Percentiles rank a stretch among this genome's conserved stretches.
These are phyloP conservation scores for Dinoponera quadriceps DNA, from an alignment of 1,140 invertebrate species.

Conservation along the genomic window DNA sequence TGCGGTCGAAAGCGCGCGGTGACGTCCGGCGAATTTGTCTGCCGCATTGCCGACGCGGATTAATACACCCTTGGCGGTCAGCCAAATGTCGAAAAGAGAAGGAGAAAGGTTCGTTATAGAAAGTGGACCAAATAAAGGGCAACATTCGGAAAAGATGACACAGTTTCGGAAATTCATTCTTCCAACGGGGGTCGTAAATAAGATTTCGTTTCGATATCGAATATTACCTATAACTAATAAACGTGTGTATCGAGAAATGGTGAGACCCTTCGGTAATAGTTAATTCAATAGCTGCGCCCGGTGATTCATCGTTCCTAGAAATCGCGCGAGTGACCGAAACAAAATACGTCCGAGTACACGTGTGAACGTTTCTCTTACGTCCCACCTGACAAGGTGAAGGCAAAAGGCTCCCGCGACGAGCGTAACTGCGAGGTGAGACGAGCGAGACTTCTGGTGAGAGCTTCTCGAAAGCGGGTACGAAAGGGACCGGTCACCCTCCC, in stretches of 20 bases:
- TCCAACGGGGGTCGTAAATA: too few relatives aligned
- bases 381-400: constrained; percentile 64
- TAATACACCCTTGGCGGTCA: constrained; percentile 17
- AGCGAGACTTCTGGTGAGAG: constrained; percentile 46
- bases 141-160: too few relatives aligned
- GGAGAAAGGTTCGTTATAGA: background rate
- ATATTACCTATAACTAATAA: too few relatives aligned
- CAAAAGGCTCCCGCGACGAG: constrained; percentile 56
- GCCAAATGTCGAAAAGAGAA: constrained; percentile 34
- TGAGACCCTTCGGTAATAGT: too few relatives aligned
- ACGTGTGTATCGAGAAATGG: too few relatives aligned
- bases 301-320: constrained; percentile 42
- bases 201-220: too few relatives aligned
- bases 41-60: constrained; percentile 41
- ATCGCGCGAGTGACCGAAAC: constrained; percentile 11
- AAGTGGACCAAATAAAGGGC: background rate
- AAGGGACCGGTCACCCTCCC: constrained; percentile 51
- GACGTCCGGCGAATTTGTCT: constrained; percentile 12
- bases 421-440: constrained; percentile 25
- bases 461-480: constrained; percentile 60
- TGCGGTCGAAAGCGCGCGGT: constrained; percentile 12
- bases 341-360: background rate
- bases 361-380: constrained; percentile 29
- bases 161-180: background rate
- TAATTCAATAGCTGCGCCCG: constrained; percentile 2